Percentiles rank a stretch among this genome's conserved stretches.
phyloP scores from a whole-genome alignment of 2,113 vertebrate species.

The Peromyscus leucopus region DNA sequence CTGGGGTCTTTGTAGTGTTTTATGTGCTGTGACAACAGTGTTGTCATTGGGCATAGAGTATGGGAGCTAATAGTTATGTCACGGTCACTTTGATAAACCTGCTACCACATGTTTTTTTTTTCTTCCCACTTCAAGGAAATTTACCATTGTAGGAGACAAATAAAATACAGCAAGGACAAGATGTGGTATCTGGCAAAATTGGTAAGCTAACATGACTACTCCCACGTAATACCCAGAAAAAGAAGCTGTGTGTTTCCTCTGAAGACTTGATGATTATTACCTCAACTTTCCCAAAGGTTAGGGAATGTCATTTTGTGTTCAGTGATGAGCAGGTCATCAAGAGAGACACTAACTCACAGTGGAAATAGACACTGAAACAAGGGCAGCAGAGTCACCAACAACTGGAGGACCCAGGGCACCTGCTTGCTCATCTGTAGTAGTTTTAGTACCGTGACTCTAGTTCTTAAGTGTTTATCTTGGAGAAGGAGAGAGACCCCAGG shows the following conservation, averaged over 20 bases:
- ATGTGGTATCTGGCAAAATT: conserved; percentile 99
- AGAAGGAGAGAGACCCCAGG: neutral
- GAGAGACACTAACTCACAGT: neutral
- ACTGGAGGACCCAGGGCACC: neutral
- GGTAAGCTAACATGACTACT: conserved; percentile 87
- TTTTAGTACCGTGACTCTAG: neutral
- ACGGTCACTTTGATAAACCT: conserved; percentile 46
- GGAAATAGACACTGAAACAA: neutral
- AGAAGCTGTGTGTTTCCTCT: neutral
- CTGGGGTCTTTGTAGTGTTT: neutral
- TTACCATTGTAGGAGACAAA: conserved; percentile 94
- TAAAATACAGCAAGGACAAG: conserved; percentile 98
- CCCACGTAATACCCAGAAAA: neutral
- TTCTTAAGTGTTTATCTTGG: neutral
- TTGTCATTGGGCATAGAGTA: conserved; percentile 15
- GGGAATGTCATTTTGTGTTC: neutral
- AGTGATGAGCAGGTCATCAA: neutral
- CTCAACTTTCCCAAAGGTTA: neutral
- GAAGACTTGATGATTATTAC: neutral
- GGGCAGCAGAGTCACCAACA: neutral
- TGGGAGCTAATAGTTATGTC: neutral
- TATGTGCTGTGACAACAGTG: conserved; percentile 20
- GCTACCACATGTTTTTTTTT: neutral
- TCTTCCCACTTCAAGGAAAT: conserved; percentile 89
- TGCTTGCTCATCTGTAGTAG: neutral